Base-by-base conservation (phyloP, 2,888 invertebrate species). In the Orchestes rusci region DNA sequence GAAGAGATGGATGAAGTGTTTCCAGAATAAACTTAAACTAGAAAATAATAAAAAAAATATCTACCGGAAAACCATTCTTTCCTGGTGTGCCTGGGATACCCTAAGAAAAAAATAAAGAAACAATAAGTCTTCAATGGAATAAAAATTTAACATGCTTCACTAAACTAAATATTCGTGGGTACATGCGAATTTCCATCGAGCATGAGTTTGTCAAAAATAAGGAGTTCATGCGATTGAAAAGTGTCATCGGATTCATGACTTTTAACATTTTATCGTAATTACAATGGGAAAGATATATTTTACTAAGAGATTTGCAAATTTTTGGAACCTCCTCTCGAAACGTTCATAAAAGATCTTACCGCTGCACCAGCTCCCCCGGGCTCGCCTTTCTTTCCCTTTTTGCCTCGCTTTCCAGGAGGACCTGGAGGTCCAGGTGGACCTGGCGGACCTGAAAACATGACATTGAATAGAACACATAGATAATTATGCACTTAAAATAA, bases 1-100 rank as follows among this genome's bases (percentile, higher is more conserved):
- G n/a, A n/a, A n/a, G n/a, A n/a, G n/a, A n/a, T n/a, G n/a, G n/a
- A n/a, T n/a, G n/a, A n/a, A n/a, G n/a, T n/a, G n/a, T n/a, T n/a
- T n/a, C n/a, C n/a, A n/a, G n/a, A 35, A 35, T n/a, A 35, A 13
- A 37, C 2, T 27, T 36, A 31, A 43, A 35, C 33, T 3, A 43
- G 7, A 16, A 52, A 53, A 48, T 63, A 65, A 65, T 65, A 64
- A 65, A 69, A 69, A 68, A 69, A 70, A 68, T 71, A 71, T 73
- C 73, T 81, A 89, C 89, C 82, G 89, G 89, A 79, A 88, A 88
- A 75, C 88, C 89, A 70, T 85, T 87, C 74, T 86, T 87, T 69
- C 88, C 88, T 60, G 84, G 79, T 64, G 84, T 77, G 67, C 88
- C 88, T 68, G 80, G 75, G 63, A 79, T 72, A 67, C 88, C 88